Percentiles rank a stretch among this genome's conserved stretches.
Conservation (phyloP, 2,797 vertebrate species). For the Mormyrops attenuatus region DNA sequence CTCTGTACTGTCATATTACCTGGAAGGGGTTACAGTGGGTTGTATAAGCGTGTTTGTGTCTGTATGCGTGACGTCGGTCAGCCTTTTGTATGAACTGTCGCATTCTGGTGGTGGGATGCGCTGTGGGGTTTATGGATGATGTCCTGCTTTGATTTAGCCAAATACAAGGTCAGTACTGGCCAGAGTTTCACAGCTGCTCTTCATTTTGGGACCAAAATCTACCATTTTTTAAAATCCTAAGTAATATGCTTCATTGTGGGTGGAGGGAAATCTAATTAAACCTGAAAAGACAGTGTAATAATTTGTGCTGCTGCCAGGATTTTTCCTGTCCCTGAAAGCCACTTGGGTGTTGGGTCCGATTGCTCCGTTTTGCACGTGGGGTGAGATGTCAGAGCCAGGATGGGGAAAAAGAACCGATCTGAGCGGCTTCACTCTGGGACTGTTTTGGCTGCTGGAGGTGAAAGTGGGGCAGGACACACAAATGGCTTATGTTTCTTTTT, state of each 20-base stretch:
- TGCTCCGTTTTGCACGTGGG: background rate
- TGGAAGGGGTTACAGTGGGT: background rate
- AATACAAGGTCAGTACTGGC: constrained; percentile 9
- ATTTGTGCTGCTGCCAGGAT: background rate
- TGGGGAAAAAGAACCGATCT: background rate
- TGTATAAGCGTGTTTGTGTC: constrained; percentile 1
- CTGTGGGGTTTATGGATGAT: constrained; percentile 19
- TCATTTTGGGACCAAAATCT: constrained; percentile 16
- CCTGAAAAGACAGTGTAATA: background rate
- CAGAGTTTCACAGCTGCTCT: constrained; percentile 22
- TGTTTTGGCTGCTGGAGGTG: background rate
- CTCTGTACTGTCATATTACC: background rate
- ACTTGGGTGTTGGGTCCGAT: background rate
- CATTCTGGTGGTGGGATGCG: constrained; percentile 20
- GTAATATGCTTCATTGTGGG: background rate
- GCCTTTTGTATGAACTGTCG: constrained; percentile 9
- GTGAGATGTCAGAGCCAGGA: background rate
- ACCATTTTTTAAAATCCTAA: constrained; percentile 7
- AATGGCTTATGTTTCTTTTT: background rate
- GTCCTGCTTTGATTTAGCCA: constrained; percentile 6
- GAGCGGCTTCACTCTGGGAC: background rate
- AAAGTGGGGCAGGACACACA: no score
- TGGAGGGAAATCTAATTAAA: background rate
- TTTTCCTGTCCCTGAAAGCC: constrained; percentile 9
- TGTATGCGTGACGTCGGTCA: background rate